Conservation (phyloP, 2,113 vertebrate genomes). For the Takifugu bimaculatus region DNA sequence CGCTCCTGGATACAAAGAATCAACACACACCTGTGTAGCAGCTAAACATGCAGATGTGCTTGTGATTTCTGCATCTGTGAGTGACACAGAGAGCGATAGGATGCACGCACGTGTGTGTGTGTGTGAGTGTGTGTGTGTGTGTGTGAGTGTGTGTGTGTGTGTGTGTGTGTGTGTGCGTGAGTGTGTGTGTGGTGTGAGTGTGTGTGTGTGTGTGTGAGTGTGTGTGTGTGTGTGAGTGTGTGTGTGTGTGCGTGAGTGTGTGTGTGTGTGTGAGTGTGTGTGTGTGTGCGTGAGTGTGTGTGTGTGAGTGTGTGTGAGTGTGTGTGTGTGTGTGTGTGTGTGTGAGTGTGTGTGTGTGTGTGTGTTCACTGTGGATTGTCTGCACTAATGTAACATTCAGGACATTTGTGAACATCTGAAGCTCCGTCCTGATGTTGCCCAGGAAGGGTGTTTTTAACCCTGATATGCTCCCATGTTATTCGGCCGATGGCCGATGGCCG, state of each 20-base stretch:
- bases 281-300: constrained; percentile 1
- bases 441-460: constrained; percentile 15
- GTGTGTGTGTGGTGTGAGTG: too few relatives aligned
- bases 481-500: constrained; percentile 43
- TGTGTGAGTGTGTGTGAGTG: background rate
- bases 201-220: too few relatives aligned
- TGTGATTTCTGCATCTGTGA: background rate
- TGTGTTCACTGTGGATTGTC: constrained; percentile 1
- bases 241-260: constrained; percentile 14
- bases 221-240: too few relatives aligned
- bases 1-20: constrained; percentile 18
- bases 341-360: constrained; percentile 6
- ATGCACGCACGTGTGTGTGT: too few relatives aligned
- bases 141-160: too few relatives aligned
- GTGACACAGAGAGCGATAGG: too few relatives aligned
- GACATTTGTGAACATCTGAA: constrained; percentile 23
- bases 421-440: constrained; percentile 15
- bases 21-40: constrained; percentile 25
- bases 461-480: constrained; percentile 44
- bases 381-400: constrained; percentile 25
- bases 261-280: background rate
- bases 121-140: too few relatives aligned
- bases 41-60: background rate
- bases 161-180: too few relatives aligned
- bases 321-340: background rate